phyloP scores from a whole-genome alignment of 1,140 invertebrate genomes.

The Acarapis woodi region DNA sequence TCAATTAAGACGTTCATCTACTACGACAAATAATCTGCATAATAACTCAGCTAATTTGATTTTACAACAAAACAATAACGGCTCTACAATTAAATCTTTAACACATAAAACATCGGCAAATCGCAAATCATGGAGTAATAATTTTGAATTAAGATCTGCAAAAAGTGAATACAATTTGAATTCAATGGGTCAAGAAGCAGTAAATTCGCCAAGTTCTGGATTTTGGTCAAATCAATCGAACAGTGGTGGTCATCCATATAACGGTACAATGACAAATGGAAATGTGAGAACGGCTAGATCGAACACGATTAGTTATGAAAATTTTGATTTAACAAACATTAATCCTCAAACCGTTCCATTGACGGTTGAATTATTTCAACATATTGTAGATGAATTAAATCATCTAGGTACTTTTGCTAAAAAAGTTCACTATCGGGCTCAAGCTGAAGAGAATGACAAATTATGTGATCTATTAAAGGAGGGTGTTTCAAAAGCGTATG shows the following conservation, averaged over 20 bases:
- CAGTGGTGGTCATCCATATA: background rate
- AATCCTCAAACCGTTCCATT: constrained; percentile 3
- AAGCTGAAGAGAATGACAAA: constrained; percentile 6
- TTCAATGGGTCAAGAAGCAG: constrained; percentile 9
- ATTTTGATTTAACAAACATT: background rate
- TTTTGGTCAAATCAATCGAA: too few species aligned
- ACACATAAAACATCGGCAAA: background rate
- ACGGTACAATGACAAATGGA: background rate
- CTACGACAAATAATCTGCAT: background rate
- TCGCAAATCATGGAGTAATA: constrained; percentile 7
- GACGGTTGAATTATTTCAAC: constrained; percentile 5
- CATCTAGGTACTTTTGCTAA: constrained; percentile 5
- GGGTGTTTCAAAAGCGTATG: constrained; percentile 3
- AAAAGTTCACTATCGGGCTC: constrained; percentile 6
- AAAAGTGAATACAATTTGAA: constrained; percentile 13
- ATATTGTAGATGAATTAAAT: constrained; percentile 9
- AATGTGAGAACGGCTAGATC: background rate
- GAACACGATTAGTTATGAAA: too few species aligned
- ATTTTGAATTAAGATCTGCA: constrained; percentile 8
- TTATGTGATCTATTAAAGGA: constrained; percentile 2
- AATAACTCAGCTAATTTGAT: background rate
- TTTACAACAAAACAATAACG: constrained; percentile 2
- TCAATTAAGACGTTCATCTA: constrained; percentile 10
- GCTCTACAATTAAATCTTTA: background rate
- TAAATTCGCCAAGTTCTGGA: constrained; percentile 1